Percentiles rank a stretch among this genome's conserved stretches.
Conservation (phyloP, 37 sponge, comb jelly and placozoan species). For the Cliona cf. orientalis region DNA sequence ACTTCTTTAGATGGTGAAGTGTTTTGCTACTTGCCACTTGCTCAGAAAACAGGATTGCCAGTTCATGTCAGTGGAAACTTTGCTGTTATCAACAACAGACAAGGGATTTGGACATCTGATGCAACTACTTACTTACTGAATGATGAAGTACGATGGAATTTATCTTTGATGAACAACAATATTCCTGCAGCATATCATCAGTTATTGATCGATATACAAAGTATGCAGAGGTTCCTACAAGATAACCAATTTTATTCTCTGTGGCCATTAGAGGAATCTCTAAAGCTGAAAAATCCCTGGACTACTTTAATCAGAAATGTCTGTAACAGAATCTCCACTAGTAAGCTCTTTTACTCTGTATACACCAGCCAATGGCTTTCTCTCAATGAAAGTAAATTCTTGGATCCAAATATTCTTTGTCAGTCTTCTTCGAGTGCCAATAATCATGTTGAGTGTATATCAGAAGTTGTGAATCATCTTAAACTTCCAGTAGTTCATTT, state of each 20-base stretch:
- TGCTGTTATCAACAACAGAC: conserved; percentile 67
- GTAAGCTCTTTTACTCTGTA: conserved; percentile 41
- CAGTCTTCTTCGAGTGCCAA: background rate
- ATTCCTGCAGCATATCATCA: conserved; percentile 43
- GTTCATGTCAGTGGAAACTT: conserved; percentile 76
- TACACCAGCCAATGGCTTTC: conserved; percentile 22
- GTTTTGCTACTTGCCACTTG: conserved; percentile 59
- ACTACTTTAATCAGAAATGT: background rate
- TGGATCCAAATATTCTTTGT: conserved; percentile 28
- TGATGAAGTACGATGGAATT: conserved; percentile 55
- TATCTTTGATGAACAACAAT: conserved; percentile 21
- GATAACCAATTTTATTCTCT: conserved; percentile 38
- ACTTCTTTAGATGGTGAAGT: conserved; percentile 32
- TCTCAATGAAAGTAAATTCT: conserved; percentile 13
- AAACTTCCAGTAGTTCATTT: conserved; percentile 41
- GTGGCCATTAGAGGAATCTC: conserved; percentile 42
- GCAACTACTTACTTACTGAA: background rate
- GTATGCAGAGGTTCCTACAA: background rate
- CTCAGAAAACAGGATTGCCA: conserved; percentile 64
- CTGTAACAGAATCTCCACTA: background rate
- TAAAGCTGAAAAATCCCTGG: conserved; percentile 48
- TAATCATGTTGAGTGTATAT: conserved; percentile 7
- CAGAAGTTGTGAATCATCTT: conserved; percentile 19
- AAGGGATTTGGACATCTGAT: conserved; percentile 68
- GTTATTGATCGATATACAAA: conserved; percentile 44